These are phyloP conservation scores for Anhinga anhinga DNA, from an alignment of 2,113 vertebrate genomes.

Conservation along the genomic window DNA sequence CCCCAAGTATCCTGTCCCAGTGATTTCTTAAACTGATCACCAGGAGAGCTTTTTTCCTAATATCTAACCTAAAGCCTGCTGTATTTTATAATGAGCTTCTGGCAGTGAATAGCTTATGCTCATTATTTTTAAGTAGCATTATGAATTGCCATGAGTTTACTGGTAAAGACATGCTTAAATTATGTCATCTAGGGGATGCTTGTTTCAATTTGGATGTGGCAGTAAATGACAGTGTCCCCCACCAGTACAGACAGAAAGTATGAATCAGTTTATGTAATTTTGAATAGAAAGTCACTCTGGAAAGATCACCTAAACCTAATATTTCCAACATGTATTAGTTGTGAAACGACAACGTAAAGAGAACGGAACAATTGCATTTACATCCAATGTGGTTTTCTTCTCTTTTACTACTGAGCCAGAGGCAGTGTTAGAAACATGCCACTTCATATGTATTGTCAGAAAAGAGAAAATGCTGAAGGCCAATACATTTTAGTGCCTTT, in stretches of 20 bases:
- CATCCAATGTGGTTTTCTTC: neutral
- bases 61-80: neutral
- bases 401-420: neutral
- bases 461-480: slow-evolving; percentile 33
- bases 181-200: neutral
- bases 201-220: neutral
- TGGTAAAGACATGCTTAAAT: neutral
- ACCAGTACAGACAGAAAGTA: neutral
- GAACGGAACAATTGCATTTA: neutral
- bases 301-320: neutral
- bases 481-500: neutral
- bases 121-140: neutral
- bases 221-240: neutral
- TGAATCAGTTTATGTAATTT: neutral
- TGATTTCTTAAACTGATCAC: neutral
- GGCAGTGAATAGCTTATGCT: neutral
- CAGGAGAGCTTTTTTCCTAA: neutral
- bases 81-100: neutral
- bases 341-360: neutral
- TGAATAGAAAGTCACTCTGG: neutral
- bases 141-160: neutral
- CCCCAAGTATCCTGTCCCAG: neutral
- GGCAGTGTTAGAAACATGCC: slow-evolving; percentile 26
- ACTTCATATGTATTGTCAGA: slow-evolving; percentile 30
- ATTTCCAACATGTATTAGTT: neutral